A percentile compares a stretch with the other conserved stretches of the same genome.
These are phyloP conservation scores for Luidia sarsii DNA, from an alignment of 53 echinoderm and acorn worm genomes.

Conservation along the genomic window DNA sequence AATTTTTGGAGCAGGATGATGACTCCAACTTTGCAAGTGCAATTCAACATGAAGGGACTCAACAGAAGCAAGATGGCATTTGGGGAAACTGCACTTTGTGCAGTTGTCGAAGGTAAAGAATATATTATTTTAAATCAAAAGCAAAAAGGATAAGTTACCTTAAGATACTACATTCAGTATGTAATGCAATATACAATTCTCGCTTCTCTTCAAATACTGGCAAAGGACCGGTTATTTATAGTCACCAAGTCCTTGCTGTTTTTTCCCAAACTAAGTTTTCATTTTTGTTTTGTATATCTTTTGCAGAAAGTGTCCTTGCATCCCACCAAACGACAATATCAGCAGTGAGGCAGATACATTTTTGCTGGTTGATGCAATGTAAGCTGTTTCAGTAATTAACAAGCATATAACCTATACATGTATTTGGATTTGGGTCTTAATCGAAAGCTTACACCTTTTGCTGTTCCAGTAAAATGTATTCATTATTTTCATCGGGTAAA, in stretches of 20 bases:
- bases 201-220: background rate
- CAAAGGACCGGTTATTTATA: background rate
- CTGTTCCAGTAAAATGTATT: too few relatives aligned
- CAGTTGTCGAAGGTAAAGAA: slow-evolving; percentile 18
- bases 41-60: slow-evolving; percentile 34
- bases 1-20: slow-evolving; percentile 12
- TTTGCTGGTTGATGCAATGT: too few relatives aligned
- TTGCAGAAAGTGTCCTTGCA: slow-evolving; percentile 44
- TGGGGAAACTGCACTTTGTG: slow-evolving; percentile 13
- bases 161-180: background rate
- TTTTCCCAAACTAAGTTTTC: background rate
- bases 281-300: background rate
- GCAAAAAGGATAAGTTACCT: background rate
- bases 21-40: slow-evolving; percentile 14
- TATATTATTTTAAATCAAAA: background rate
- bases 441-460: too few relatives aligned
- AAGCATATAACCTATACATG: too few relatives aligned
- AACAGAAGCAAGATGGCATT: slow-evolving; percentile 19
- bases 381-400: too few relatives aligned
- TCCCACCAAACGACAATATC: slow-evolving; percentile 8
- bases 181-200: background rate
- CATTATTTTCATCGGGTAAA: too few relatives aligned
- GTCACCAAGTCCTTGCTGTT: background rate
- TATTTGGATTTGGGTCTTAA: too few relatives aligned
- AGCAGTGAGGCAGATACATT: slow-evolving; percentile 7